Base-by-base conservation (phyloP, 2,113 vertebrate genomes). In the Felis chaus region DNA sequence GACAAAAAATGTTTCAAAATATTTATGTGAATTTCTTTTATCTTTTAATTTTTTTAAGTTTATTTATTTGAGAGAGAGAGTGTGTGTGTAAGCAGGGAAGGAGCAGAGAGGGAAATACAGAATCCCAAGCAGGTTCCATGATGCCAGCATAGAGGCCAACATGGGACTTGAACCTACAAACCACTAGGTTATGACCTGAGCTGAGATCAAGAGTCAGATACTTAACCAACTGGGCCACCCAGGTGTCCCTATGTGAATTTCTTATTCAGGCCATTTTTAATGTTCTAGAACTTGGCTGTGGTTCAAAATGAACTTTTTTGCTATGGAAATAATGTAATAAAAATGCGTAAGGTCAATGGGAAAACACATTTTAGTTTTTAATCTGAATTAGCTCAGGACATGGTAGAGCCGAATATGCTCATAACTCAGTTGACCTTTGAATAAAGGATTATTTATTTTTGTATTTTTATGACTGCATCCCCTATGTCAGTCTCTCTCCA, bases 321-420 rank as follows among this genome's bases (percentile, higher is more conserved):
- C 53, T 80, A 4, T 92, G 63, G n/a, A 91, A 95, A 71, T 91
- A 78, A 33, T 63, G 12, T 83, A 50, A 92, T 79, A 89, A 78
- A 89, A 89, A 63, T 92, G 87, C 74, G 10, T 25, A 63, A 15
- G 0, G 65, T 87, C 48, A 83, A 2, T 66, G 80, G 45, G 53
- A 79, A 76, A 78, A 55, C 79, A 31, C 27, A 50, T 88, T 89
- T 96, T 55, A 23, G 23, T 87, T 93, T 96, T 96, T 95, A 87
- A 79, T 92, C 31, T 69, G 29, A 85, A 73, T 78, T 66, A 53
- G 0, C 31, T 96, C 36, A 19, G 71, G 25, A 76, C 1, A 18
- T 84, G n/a, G 23, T 69, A 85, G 36, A 81, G 61, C 65, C 15
- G 1, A 36, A 4, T 85, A 39, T 48, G 36, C 29, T 25, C 16